Conservation (phyloP, 2,797 vertebrate species). For the Vultur gryphus region DNA sequence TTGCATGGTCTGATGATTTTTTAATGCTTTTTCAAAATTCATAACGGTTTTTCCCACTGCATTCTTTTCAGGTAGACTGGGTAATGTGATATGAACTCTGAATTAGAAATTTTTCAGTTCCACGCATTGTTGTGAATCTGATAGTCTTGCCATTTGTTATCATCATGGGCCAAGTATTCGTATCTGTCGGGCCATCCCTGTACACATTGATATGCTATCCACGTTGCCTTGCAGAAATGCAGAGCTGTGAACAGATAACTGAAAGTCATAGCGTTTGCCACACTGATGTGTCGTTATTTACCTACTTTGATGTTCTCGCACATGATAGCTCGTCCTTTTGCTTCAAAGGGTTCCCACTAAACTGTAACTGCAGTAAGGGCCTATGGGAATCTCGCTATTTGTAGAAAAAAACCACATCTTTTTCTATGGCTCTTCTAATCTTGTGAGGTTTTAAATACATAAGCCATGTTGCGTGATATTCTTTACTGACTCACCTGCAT, state of each 20-base stretch:
- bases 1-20: background rate
- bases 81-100: background rate
- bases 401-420: background rate
- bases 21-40: background rate
- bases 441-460: background rate
- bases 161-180: rapidly evolving
- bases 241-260: background rate
- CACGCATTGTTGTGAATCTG: background rate
- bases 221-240: background rate
- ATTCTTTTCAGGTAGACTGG: background rate
- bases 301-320: background rate
- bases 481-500: background rate
- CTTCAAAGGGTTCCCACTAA: conserved; percentile 25
- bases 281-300: background rate
- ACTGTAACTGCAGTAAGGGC: background rate
- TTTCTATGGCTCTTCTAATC: background rate
- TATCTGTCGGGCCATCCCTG: background rate
- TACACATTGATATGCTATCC: background rate
- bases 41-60: background rate
- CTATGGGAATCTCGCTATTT: background rate
- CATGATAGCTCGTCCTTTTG: background rate
- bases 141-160: background rate
- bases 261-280: background rate
- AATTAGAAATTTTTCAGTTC: background rate
- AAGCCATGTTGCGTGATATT: background rate